Base-by-base conservation (phyloP, 2,113 vertebrate species). In the Vulpes ferrilata region DNA sequence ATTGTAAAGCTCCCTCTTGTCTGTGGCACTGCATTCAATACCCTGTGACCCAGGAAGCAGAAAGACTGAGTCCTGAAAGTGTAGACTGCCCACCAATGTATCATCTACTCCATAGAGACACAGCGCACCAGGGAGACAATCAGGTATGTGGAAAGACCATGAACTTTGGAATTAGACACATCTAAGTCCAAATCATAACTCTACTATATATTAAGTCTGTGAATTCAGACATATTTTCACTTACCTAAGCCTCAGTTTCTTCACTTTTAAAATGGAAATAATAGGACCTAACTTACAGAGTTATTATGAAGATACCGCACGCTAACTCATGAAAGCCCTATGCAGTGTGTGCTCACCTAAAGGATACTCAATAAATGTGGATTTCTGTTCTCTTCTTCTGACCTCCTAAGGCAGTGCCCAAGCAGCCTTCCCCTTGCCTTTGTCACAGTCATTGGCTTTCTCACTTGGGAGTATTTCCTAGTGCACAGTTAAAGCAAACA, bases 81-180 rank as follows among this genome's bases (percentile, higher is more conserved):
- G 2, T 32, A 79, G 35, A 59, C 11, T 5, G 12, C 17, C 65
- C 83, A 55, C 60, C n/a, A 13, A 25, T 27, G 3, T 27, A 3
- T 8, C 48, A n/a, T 12, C 32, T 38, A 20, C 12, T 4, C 1
- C 7, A 16, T 2, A 25, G 71, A 85, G 25, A 48, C 43, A 51
- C 30, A 62, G 22, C 20, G 35, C 1, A 62, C 7, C 10, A 20
- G 62, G 27, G 10, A 65, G 10, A 53, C 27, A 20, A 13, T 38
- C 35, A 13, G 25, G 48, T 59, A 7, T 48, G 65, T 35, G 13
- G 51, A 27, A 88, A 95, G 71, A 59, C 25, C 6, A 0, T 3
- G 43, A n/a, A 73, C 48, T 57, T 79, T 82, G 35, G 43, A 89
- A 71, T 89, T 78, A 87, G 55, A 57, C 57, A 96, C n/a, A 60